These are phyloP conservation scores for Mustelus asterias DNA, from an alignment of 2,113 vertebrate species.

Conservation along the genomic window DNA sequence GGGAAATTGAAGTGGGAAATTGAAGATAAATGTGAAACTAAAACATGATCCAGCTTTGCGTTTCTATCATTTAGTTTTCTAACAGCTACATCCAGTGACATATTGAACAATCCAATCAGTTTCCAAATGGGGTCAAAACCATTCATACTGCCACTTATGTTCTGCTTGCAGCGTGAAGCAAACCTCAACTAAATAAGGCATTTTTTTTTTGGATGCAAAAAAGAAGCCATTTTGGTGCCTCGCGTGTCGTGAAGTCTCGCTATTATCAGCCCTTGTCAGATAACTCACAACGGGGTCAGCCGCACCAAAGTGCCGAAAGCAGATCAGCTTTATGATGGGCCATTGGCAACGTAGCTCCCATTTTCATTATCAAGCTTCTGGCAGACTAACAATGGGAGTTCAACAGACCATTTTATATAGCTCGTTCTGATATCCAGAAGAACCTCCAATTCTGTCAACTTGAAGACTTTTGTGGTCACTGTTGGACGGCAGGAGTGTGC, in stretches of 20 bases:
- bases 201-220: not conserved
- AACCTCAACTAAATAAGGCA: not conserved
- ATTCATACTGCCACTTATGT: not conserved
- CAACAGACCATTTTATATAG: not conserved
- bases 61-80: not conserved
- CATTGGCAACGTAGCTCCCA: not conserved
- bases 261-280: not conserved
- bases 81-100: not conserved
- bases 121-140: not conserved
- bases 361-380: not conserved
- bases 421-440: not conserved
- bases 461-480: not conserved
- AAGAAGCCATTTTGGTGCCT: not conserved
- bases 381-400: not conserved
- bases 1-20: not conserved
- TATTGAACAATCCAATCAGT: not conserved
- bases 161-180: not conserved
- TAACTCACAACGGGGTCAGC: not conserved
- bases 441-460: not conserved
- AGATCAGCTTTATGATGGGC: not conserved
- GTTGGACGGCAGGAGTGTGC: not conserved
- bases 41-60: not conserved
- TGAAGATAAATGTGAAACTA: not conserved
- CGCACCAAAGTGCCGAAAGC: not conserved
- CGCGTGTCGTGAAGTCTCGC: not conserved